Evolutionary conservation across 2,888 invertebrate species (phyloP), one percentile per base, ranked within the genome.

Genomic region (Nemurella pictetii): DNA sequence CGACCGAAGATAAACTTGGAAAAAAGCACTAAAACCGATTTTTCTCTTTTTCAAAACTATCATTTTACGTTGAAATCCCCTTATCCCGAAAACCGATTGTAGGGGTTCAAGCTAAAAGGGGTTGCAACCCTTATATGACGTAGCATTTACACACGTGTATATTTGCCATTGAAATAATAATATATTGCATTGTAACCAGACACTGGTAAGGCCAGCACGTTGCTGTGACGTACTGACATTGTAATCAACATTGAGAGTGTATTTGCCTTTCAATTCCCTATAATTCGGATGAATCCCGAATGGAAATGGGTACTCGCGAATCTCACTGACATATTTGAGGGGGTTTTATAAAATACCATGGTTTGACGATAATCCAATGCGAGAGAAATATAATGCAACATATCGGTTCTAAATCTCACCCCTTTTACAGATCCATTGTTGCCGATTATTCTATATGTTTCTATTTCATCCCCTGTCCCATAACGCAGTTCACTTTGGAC

Each of bases 281-380:
- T 35, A 20, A 80, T 35, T 80, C 80, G 26, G 55, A 55, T 55
- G 55, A 12, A 55, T 80, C 30, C 26, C 80, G 80, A 26, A 35
- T 12, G 80, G 36, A 25, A 35, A 35, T 80, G 55, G 55, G 1
- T 20, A 55, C 9, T 55, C 55, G 55, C 9, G 20, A 55, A 55
- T 55, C 55, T 55, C 55, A 12, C 20, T 36, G 36, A 35, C 30
- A 80, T 36, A 80, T 80, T 80, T 80, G 83, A 30, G 83, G 26
- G 75, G 55, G 28, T 36, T 84, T 32, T 72, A 72, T 32, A 82
- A 73, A 75, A 55, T 15, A 55, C 55, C 55, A 55, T 20, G 36
- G 83, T 86, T 83, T 85, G 86, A 86, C 85, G 78, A 83, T 86
- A 84, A 86, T 86, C 83, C 86, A 86, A 86, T 85, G 74, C 84